Evolutionary conservation across 2,113 vertebrate genomes (phyloP).

Genomic region (Colinus virginianus): DNA sequence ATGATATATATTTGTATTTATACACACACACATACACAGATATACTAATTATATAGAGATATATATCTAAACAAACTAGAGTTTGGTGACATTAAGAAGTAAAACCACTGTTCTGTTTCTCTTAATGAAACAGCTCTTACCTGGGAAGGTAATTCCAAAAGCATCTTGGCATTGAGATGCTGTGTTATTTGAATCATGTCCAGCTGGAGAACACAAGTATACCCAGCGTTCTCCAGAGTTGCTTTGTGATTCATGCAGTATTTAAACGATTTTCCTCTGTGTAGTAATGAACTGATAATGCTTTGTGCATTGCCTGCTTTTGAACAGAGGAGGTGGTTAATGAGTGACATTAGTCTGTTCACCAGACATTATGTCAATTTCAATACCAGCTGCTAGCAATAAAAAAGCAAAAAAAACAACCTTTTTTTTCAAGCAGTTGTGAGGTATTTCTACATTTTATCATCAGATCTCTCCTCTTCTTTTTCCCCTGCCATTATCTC

Average conservation of each 20-base stretch:
- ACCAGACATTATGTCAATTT: constrained; percentile 12
- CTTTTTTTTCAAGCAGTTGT: background rate
- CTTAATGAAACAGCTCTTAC: background rate
- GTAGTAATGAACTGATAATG: background rate
- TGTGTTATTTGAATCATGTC: background rate
- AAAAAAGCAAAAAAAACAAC: background rate
- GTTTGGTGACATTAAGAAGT: background rate
- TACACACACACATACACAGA: too few relatives aligned
- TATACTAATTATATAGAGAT: too few relatives aligned
- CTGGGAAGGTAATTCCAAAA: background rate
- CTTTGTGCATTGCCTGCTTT: background rate
- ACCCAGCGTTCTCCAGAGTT: background rate
- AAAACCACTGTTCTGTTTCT: background rate
- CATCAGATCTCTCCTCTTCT: background rate
- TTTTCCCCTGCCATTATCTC: background rate
- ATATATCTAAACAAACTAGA: background rate
- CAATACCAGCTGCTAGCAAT: constrained; percentile 27
- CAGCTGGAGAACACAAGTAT: background rate
- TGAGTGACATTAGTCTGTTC: constrained; percentile 8
- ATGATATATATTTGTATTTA: background rate
- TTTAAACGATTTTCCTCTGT: background rate
- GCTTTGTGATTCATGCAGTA: constrained; percentile 10
- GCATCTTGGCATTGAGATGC: background rate
- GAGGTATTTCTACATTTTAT: constrained; percentile 2
- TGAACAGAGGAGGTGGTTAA: constrained; percentile 32